Conservation (phyloP, 2,113 vertebrate species). For the Rafetus swinhoei region DNA sequence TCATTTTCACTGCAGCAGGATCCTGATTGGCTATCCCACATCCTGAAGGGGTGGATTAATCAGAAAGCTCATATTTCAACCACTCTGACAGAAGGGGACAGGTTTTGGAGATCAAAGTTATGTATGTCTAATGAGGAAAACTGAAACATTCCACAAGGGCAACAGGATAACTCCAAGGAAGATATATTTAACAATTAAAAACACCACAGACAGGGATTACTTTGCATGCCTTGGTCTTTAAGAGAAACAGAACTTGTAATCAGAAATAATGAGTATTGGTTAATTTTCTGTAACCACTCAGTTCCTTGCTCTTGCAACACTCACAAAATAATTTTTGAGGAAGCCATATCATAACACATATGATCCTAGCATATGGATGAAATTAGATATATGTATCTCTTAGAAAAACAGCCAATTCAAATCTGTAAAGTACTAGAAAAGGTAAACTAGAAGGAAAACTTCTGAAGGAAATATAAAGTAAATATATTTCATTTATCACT, state of each 20-base stretch:
- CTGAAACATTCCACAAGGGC: slow-evolving; percentile 13
- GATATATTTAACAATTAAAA: neutral
- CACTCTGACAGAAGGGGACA: neutral
- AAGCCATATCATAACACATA: neutral
- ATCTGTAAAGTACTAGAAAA: neutral
- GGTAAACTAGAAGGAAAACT: neutral
- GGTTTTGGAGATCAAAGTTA: slow-evolving; percentile 7
- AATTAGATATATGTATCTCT: neutral
- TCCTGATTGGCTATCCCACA: neutral
- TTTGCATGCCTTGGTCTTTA: neutral
- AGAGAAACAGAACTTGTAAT: neutral
- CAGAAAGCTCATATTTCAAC: neutral
- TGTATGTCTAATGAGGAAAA: neutral
- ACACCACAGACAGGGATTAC: fast-evolving
- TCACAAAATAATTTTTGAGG: neutral
- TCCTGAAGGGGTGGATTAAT: slow-evolving; percentile 37
- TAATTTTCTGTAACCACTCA: neutral
- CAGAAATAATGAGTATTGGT: neutral
- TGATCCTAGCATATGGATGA: neutral
- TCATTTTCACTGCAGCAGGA: slow-evolving; percentile 55
- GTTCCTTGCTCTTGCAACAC: neutral
- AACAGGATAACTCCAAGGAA: neutral
- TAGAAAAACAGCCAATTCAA: no score
- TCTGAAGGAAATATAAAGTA: slow-evolving; percentile 2
- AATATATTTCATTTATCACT: neutral